Base-by-base conservation (phyloP, 2,888 invertebrate genomes). In the Leucozona laternaria region DNA sequence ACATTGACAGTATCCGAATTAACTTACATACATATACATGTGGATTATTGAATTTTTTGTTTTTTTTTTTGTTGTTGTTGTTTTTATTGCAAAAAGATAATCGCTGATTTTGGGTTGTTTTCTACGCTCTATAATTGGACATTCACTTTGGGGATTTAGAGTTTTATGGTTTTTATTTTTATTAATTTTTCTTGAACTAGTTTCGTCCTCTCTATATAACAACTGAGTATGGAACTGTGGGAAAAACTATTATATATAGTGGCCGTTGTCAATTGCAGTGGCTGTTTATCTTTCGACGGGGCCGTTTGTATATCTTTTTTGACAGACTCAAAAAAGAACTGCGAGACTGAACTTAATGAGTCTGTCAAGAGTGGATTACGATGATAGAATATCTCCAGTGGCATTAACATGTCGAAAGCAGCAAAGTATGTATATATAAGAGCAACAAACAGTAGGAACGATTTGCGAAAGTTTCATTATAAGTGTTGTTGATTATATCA, bases 341-440 rank as follows among this genome's bases (percentile, higher is more conserved):
- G 25, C 55, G 72, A 60, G 72, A 81, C 68, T 73, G 62, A 48
- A 73, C 73, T 85, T 85, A 80, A 80, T 85, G 76, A 80, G 60
- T 55, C 72, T 85, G 77, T 80, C 85, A 86, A 58, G 78, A 77
- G 85, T 68, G 64, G 81, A 81, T 78, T 86, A 81, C 66, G 81
- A 70, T 78, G 81, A 82, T 77, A 81, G 81, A 86, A 81, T 62
- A 64, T 70, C 37, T n/a, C 81, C 73, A 58, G 72, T 45, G 60
- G 84, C 80, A 28, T 48, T 22, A 20, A 48, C 13, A 50, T 48
- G 48, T 43, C 34, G 31, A 48, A 50, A 50, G 31, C 20, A 22
- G n/a, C n/a, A 53, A 8, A 31, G 8, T 8, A 31, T 31, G 22
- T 22, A 25, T 15, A 53, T 3, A 4, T 25, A 25, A 2, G 20